Base-by-base conservation (phyloP, 2,113 vertebrate genomes). In the Poicephalus meyeri region DNA sequence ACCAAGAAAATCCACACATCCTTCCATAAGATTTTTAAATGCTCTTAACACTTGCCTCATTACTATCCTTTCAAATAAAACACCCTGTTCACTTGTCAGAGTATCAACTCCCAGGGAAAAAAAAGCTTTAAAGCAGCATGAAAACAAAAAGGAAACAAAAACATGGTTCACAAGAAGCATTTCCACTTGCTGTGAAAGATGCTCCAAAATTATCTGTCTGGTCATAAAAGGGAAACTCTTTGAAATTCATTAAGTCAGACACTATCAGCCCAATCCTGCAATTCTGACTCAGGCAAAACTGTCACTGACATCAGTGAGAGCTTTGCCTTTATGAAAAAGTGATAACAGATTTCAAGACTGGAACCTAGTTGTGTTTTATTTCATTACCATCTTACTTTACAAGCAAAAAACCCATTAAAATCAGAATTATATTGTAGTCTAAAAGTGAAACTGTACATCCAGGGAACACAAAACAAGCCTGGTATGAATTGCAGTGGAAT, bases 191-290 rank as follows among this genome's bases (percentile, higher is more conserved):
- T 80, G 78, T 76, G 81, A 93, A 86, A 92, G 89, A 85, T 3
- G 2, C 37, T 91, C 63, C 58, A 95, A 94, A 96, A 71, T 81
- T 20, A 95, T 87, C 80, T 94, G 84, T 87, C 93, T 94, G 84
- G 93, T 94, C 93, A 94, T 16, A 46, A 92, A 94, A 94, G 35
- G 33, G 92, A 91, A 72, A 61, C 56, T 63, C 56, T 87, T 95
- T 96, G 93, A 95, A 95, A 95, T 87, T 94, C 94, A 95, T 97
- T 92, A 95, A 87, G 84, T 79, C 55, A 79, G 95, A 96, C 95
- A 95, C 66, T 69, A 85, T 93, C 78, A 92, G 41, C 84, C 84
- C 81, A 79, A 18, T 89, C 39, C 81, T 58, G 35, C 63, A 95
- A 60, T 85, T 96, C 73, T 88, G 84, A 89, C 61, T 96, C 80